phyloP scores from a whole-genome alignment of 2,888 invertebrate genomes.

The Meghimatium bilineatum region DNA sequence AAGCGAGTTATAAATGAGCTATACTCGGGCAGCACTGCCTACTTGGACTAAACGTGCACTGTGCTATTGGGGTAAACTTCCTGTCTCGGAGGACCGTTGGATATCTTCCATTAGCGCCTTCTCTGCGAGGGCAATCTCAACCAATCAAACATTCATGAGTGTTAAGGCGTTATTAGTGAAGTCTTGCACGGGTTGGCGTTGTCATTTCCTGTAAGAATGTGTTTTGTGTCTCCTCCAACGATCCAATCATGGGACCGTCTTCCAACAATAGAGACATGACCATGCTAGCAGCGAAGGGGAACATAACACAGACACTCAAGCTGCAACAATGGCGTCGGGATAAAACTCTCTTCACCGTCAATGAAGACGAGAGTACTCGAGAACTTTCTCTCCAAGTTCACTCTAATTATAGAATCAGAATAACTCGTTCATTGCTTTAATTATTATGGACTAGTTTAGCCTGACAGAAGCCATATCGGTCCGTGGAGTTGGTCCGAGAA shows the following conservation, averaged over 20 bases:
- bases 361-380: conserved; percentile 16
- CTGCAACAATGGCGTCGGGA: conserved; percentile 8
- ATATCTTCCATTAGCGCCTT: not conserved
- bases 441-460: conserved; percentile 32
- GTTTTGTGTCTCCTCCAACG: not conserved
- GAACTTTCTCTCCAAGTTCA: conserved; percentile 24
- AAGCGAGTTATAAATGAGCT: no score
- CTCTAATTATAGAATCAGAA: conserved; percentile 44
- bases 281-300: not conserved
- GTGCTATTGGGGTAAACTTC: not conserved
- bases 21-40: not conserved
- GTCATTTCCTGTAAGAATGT: conserved; percentile 10
- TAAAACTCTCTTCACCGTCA: conserved; percentile 1
- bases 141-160: conserved; percentile 19
- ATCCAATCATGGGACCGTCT: not conserved
- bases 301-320: not conserved
- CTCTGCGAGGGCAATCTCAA: not conserved
- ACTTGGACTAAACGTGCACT: not conserved
- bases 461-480: conserved; percentile 45
- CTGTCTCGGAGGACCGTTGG: not conserved
- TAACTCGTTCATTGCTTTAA: conserved; percentile 45
- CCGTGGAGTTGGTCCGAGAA: not conserved
- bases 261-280: conserved; percentile 3
- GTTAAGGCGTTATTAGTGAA: not conserved
- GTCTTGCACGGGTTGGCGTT: not conserved